Percentiles rank a stretch among this genome's conserved stretches.
Evolutionary conservation across 2,888 invertebrate species (phyloP).

Genomic region (Drosophila testacea): DNA sequence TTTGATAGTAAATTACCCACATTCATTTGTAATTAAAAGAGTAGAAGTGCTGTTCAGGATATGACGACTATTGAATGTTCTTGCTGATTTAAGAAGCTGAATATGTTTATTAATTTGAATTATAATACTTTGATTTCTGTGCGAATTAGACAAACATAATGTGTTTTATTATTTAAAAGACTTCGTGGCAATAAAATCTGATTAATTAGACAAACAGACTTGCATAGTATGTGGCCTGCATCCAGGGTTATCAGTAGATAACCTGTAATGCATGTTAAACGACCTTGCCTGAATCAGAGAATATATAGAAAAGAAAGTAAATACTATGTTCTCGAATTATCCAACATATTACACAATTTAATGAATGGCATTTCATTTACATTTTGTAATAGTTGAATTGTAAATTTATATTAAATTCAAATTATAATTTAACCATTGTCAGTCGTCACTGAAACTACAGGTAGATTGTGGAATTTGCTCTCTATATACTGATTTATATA

Average conservation of each 20-base stretch:
- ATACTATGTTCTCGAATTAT: not conserved
- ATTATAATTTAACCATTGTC: constrained; percentile 3
- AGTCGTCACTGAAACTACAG: constrained; percentile 3
- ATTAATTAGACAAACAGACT: not conserved
- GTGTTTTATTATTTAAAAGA: not conserved
- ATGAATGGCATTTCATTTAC: not conserved
- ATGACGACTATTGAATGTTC: no score
- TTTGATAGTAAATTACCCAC: no score
- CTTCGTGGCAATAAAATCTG: not conserved
- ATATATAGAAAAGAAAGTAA: not conserved
- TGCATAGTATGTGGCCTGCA: not conserved
- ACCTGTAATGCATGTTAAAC: not conserved
- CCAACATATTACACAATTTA: not conserved
- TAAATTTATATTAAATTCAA: not conserved
- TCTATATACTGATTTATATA: not conserved
- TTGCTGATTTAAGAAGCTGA: no score
- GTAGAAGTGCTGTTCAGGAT: no score
- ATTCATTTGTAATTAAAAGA: no score
- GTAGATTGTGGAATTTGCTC: constrained; percentile 4
- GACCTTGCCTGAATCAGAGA: constrained; percentile 8
- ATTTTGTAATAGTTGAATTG: not conserved
- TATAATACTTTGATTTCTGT: no score
- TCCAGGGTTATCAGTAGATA: not conserved
- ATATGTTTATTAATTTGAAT: no score
- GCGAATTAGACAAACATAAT: not conserved